Percentiles rank a stretch among this genome's conserved stretches.
These are phyloP conservation scores for Noctua janthina DNA, from an alignment of 2,888 invertebrate genomes.

Conservation along the genomic window DNA sequence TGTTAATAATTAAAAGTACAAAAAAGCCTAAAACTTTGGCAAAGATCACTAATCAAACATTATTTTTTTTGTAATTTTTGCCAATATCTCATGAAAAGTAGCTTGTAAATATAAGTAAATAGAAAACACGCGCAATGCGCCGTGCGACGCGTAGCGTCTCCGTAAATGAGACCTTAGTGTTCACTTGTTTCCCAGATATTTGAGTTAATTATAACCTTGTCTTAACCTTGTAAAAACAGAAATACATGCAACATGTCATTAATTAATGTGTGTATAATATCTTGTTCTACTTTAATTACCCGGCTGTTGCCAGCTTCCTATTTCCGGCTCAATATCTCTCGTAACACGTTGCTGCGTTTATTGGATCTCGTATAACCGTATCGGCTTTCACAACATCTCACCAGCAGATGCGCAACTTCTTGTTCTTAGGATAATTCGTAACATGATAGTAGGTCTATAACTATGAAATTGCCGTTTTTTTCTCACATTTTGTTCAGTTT, in stretches of 20 bases:
- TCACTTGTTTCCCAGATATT: too few species aligned
- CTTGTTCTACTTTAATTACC: constrained; percentile 39
- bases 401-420: constrained; percentile 1
- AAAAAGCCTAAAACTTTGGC: too few species aligned
- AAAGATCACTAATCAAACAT: too few species aligned
- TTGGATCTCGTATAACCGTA: constrained; percentile 24
- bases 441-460: neutral
- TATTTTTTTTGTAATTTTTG: too few species aligned
- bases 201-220: neutral
- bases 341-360: constrained; percentile 33
- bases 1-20: too few species aligned
- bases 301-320: constrained; percentile 28
- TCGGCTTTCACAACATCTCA: constrained; percentile 19
- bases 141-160: too few species aligned
- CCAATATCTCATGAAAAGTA: too few species aligned
- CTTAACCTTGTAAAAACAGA: neutral
- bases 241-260: neutral
- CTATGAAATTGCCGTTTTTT: too few species aligned
- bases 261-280: constrained; percentile 23
- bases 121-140: too few species aligned
- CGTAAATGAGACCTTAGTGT: too few species aligned
- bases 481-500: too few species aligned
- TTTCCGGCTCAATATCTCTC: constrained; percentile 43
- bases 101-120: too few species aligned
- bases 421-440: constrained; percentile 1